A percentile compares a stretch with the other conserved stretches of the same genome.
These are phyloP conservation scores for Graptemys geographica DNA, from an alignment of 2,797 vertebrate genomes.

Conservation along the genomic window DNA sequence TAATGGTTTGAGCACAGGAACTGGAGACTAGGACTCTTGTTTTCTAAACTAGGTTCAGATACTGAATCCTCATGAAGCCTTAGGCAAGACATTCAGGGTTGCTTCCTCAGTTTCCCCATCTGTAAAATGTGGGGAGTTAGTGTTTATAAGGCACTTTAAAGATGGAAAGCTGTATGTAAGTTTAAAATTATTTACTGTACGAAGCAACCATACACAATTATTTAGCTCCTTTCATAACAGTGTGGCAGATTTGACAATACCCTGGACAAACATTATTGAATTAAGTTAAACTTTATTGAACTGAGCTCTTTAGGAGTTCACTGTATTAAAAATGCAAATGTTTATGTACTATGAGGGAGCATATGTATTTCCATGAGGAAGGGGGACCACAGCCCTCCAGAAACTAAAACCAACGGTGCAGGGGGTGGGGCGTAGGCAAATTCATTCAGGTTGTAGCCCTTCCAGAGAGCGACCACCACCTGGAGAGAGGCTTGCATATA, in stretches of 20 bases:
- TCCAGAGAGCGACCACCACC: neutral
- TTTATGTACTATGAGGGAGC: neutral
- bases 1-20: neutral
- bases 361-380: neutral
- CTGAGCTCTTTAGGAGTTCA: neutral
- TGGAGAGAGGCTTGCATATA: neutral
- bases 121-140: neutral
- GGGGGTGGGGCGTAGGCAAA: neutral
- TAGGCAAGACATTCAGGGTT: neutral
- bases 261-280: neutral
- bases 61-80: neutral
- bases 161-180: neutral
- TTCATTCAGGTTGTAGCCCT: neutral
- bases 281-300: neutral
- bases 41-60: neutral
- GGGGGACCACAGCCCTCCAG: neutral
- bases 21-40: rapidly evolving
- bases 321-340: neutral
- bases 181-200: neutral
- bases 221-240: neutral
- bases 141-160: slow-evolving; percentile 17
- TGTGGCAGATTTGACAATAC: neutral
- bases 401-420: neutral
- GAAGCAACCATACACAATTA: slow-evolving; percentile 31
- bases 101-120: neutral